These are phyloP conservation scores for Poeciliopsis occidentalis DNA, from an alignment of 2,113 vertebrate genomes.

Conservation along the genomic window DNA sequence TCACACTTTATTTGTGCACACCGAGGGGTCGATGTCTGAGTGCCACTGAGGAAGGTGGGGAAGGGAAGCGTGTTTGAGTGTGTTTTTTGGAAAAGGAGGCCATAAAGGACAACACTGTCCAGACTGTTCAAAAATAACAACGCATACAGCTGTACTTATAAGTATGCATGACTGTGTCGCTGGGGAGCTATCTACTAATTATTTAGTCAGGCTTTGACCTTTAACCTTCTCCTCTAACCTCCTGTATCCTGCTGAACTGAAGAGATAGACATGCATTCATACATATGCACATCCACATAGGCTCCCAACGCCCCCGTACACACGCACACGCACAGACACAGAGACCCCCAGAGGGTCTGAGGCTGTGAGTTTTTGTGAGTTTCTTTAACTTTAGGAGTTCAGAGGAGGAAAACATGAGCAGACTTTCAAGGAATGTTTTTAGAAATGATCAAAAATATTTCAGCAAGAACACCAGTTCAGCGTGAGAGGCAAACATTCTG, in stretches of 20 bases:
- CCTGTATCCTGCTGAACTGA: constrained; percentile 69
- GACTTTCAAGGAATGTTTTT: constrained; percentile 25
- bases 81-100: constrained; percentile 58
- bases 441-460: constrained; percentile 24
- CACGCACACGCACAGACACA: constrained; percentile 17
- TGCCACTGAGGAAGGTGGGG: constrained; percentile 26
- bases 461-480: background rate
- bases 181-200: constrained; percentile 70
- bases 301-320: background rate
- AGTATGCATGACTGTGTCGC: constrained; percentile 7
- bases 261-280: constrained; percentile 63
- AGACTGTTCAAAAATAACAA: constrained; percentile 73
- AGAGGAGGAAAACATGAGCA: constrained; percentile 6
- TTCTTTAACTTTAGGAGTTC: constrained; percentile 12
- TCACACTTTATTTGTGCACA: constrained; percentile 18
- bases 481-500: background rate
- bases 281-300: constrained; percentile 59
- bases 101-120: constrained; percentile 66
- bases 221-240: constrained; percentile 74
- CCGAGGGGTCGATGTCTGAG: constrained; percentile 19
- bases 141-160: constrained; percentile 12
- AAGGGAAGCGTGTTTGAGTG: constrained; percentile 51
- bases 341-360: constrained; percentile 25
- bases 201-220: constrained; percentile 74
- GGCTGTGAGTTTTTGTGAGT: constrained; percentile 36